Evolutionary conservation across 2,113 vertebrate genomes (phyloP).

Genomic region (Silurus meridionalis): DNA sequence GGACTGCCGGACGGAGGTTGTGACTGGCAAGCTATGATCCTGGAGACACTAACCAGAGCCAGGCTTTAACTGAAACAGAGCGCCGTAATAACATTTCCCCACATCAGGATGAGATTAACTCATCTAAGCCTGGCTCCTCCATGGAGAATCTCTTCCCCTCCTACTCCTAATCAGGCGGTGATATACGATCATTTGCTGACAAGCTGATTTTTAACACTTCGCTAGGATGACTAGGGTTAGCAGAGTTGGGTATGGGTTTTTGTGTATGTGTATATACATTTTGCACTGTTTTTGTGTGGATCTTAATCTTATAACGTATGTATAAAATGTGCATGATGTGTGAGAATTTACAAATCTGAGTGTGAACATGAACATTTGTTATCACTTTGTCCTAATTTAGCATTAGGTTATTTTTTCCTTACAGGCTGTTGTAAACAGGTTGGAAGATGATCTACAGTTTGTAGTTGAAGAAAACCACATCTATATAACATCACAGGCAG

Average conservation of each 20-base stretch:
- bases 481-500: conserved; percentile 64
- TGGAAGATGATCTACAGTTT: conserved; percentile 58
- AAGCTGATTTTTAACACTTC: conserved; percentile 40
- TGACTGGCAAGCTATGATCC: conserved; percentile 44
- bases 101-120: conserved; percentile 63
- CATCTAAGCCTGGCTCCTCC: conserved; percentile 45
- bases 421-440: conserved; percentile 67
- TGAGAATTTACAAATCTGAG: background rate
- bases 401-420: conserved; percentile 57
- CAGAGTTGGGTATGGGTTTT: conserved; percentile 15
- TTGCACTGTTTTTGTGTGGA: background rate
- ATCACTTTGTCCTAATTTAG: conserved; percentile 54
- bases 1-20: conserved; percentile 26
- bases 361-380: conserved; percentile 14
- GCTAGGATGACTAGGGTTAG: conserved; percentile 4
- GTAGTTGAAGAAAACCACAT: conserved; percentile 48
- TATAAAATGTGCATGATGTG: background rate
- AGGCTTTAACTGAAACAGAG: conserved; percentile 66
- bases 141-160: conserved; percentile 37
- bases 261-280: conserved; percentile 1
- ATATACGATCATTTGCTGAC: conserved; percentile 50
- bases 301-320: background rate
- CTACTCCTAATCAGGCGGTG: conserved; percentile 26
- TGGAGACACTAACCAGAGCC: conserved; percentile 49
- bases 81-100: conserved; percentile 60